Percentiles rank a stretch among this genome's conserved stretches.
Evolutionary conservation across 2,888 invertebrate species (phyloP).

Genomic region (Psococerastis gibbosa): DNA sequence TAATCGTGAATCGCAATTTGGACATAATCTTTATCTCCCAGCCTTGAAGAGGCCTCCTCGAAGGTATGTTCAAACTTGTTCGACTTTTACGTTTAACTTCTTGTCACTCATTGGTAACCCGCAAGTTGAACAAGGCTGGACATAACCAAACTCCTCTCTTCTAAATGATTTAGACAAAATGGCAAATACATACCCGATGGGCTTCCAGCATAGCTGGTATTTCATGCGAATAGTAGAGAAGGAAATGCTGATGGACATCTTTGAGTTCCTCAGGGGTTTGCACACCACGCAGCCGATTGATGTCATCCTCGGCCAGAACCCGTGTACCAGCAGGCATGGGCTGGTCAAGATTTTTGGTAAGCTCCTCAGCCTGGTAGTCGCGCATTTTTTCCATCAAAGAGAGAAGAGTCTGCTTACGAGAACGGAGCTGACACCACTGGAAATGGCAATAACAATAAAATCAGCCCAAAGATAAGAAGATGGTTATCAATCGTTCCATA

Average conservation of each 20-base stretch:
- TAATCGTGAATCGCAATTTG: too few species aligned
- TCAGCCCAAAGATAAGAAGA: slow-evolving; percentile 23
- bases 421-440: slow-evolving; percentile 73
- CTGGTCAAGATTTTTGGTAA: slow-evolving; percentile 65
- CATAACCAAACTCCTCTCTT: slow-evolving; percentile 2
- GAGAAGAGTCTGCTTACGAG: slow-evolving; percentile 63
- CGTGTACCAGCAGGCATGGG: slow-evolving; percentile 67
- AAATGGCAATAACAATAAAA: slow-evolving; percentile 15
- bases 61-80: too few species aligned
- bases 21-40: too few species aligned
- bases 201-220: slow-evolving; percentile 36
- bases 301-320: slow-evolving; percentile 67
- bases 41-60: too few species aligned
- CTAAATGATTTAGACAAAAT: too few species aligned
- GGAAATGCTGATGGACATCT: slow-evolving; percentile 85
- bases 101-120: background rate
- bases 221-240: slow-evolving; percentile 76
- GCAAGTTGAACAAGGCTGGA: background rate
- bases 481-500: slow-evolving; percentile 1
- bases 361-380: slow-evolving; percentile 64
- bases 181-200: background rate
- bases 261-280: slow-evolving; percentile 80
- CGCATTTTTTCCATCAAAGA: slow-evolving; percentile 81
- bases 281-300: slow-evolving; percentile 56
- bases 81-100: too few species aligned